Evolutionary conservation across 2,888 invertebrate genomes (phyloP).

Genomic region (Nephrocerus scutellatus): DNA sequence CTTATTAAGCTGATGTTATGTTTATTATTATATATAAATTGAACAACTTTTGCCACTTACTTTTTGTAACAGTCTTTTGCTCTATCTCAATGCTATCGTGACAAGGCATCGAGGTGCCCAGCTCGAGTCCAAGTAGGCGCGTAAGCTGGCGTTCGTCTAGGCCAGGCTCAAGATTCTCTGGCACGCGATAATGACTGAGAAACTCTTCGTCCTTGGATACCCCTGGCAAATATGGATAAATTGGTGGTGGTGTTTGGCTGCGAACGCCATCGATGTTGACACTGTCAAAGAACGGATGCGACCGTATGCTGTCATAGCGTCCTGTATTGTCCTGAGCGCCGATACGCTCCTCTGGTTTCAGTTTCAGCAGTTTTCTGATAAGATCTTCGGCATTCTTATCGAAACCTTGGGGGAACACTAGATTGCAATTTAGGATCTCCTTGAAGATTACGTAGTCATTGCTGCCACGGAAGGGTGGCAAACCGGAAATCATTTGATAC

Average conservation of each 20-base stretch:
- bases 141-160: slow-evolving; percentile 75
- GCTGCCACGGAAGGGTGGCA: slow-evolving; percentile 84
- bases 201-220: slow-evolving; percentile 58
- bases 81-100: slow-evolving; percentile 21
- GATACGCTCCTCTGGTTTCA: slow-evolving; percentile 72
- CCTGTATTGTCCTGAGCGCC: slow-evolving; percentile 69
- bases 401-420: slow-evolving; percentile 89
- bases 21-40: background rate
- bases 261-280: slow-evolving; percentile 76
- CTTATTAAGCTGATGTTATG: background rate
- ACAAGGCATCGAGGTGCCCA: slow-evolving; percentile 43
- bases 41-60: slow-evolving; percentile 18
- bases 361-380: slow-evolving; percentile 74
- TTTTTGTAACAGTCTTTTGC: slow-evolving; percentile 29
- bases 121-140: slow-evolving; percentile 65
- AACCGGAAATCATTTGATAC: slow-evolving; percentile 93
- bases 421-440: slow-evolving; percentile 84
- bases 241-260: slow-evolving; percentile 71
- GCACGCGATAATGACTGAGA: slow-evolving; percentile 61
- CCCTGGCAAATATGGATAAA: slow-evolving; percentile 75
- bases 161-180: slow-evolving; percentile 79
- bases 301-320: slow-evolving; percentile 73
- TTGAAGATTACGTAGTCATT: slow-evolving; percentile 95
- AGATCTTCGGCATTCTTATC: slow-evolving; percentile 78
- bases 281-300: slow-evolving; percentile 78